Evolutionary conservation across 2,888 invertebrate species (phyloP).

Genomic region (Clitarchus hookeri): DNA sequence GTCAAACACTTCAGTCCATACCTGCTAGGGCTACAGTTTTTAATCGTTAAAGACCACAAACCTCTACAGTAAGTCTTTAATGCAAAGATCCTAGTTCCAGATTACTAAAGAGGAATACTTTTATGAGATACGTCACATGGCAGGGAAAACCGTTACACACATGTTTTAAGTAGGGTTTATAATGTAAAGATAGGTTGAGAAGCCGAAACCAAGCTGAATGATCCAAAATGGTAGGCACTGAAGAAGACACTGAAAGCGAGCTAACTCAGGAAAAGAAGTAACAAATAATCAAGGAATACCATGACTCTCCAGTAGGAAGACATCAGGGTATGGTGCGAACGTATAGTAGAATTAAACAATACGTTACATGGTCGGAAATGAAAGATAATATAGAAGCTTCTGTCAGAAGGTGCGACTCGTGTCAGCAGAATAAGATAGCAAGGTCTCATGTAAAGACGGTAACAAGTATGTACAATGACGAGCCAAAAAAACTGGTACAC

Average conservation of each 20-base stretch:
- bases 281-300: neutral
- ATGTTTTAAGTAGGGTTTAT: slow-evolving; percentile 37
- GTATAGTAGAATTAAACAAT: too few relatives aligned
- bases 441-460: too few relatives aligned
- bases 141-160: slow-evolving; percentile 47
- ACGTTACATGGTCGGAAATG: too few relatives aligned
- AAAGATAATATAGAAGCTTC: too few relatives aligned
- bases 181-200: neutral
- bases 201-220: neutral
- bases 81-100: slow-evolving; percentile 45
- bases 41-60: slow-evolving; percentile 50
- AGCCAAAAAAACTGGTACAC: too few relatives aligned
- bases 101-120: slow-evolving; percentile 45
- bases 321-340: neutral
- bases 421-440: too few relatives aligned
- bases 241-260: too few relatives aligned
- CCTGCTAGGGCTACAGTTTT: slow-evolving; percentile 50
- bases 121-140: slow-evolving; percentile 49
- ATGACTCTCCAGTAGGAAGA: slow-evolving; percentile 20
- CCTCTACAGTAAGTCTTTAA: slow-evolving; percentile 50
- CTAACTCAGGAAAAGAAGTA: neutral
- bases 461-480: too few relatives aligned
- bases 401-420: too few relatives aligned
- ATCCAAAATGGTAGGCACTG: too few relatives aligned
- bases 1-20: slow-evolving; percentile 38